A percentile compares a stretch with the other conserved stretches of the same genome.
Conservation (phyloP, 2,888 invertebrate genomes). For the Conus canariensis region DNA sequence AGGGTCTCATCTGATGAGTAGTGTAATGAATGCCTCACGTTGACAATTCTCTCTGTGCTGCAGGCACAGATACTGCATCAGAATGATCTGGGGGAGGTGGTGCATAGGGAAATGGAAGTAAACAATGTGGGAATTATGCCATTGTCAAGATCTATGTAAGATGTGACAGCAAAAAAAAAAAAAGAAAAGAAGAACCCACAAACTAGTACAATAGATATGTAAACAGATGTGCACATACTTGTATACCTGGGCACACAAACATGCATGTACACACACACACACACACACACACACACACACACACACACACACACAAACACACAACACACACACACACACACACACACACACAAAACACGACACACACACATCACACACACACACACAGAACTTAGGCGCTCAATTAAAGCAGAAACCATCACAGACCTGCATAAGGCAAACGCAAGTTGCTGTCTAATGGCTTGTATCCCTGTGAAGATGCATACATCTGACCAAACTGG, state of each 20-base stretch:
- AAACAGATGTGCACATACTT: too few relatives aligned
- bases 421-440: conserved; percentile 66
- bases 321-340: not conserved
- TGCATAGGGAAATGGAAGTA: too few relatives aligned
- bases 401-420: not conserved
- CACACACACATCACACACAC: not conserved
- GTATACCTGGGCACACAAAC: not conserved
- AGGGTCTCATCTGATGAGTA: too few relatives aligned
- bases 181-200: too few relatives aligned
- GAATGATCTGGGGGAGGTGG: too few relatives aligned
- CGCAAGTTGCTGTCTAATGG: conserved; percentile 59
- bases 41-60: too few relatives aligned
- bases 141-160: too few relatives aligned
- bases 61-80: too few relatives aligned
- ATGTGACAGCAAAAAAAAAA: too few relatives aligned
- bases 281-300: conserved; percentile 18
- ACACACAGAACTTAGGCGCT: not conserved
- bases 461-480: conserved; percentile 45
- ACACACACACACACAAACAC: not conserved
- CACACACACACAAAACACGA: not conserved
- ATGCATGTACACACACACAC: not conserved
- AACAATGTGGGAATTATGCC: too few relatives aligned
- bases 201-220: too few relatives aligned
- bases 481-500: conserved; percentile 54
- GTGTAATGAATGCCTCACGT: too few relatives aligned